A percentile compares a stretch with the other conserved stretches of the same genome.
Evolutionary conservation across 2,113 vertebrate genomes (phyloP).

Genomic region (Mobula hypostoma): DNA sequence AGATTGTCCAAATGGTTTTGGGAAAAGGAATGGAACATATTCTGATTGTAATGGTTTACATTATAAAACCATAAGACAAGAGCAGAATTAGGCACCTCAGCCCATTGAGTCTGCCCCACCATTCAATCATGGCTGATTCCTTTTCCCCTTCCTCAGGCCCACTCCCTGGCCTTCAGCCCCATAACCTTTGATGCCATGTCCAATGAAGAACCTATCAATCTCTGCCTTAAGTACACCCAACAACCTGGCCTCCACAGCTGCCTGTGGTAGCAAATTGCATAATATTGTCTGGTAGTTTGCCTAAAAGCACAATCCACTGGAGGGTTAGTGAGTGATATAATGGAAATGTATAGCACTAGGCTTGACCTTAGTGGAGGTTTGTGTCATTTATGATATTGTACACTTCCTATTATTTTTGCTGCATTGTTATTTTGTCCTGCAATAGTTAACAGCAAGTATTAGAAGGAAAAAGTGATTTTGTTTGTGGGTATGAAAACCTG

Average conservation of each 20-base stretch:
- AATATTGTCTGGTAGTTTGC: neutral
- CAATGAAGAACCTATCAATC: no score
- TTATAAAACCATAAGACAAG: no score
- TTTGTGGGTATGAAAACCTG: neutral
- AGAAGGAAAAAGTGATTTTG: neutral
- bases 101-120: no score
- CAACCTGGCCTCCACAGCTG: no score
- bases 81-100: no score
- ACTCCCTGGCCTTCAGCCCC: no score
- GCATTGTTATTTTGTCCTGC: neutral
- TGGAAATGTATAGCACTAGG: neutral
- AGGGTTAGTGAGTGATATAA: neutral
- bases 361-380: neutral
- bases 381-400: neutral
- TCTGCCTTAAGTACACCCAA: no score
- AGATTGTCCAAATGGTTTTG: neutral
- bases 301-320: neutral
- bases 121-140: no score
- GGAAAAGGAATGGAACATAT: neutral
- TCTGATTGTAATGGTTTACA: neutral
- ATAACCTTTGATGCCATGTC: no score
- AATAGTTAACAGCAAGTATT: neutral
- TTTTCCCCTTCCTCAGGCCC: no score
- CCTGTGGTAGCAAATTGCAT: neutral
- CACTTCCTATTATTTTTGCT: neutral